Percentiles rank a stretch among this genome's conserved stretches.
Evolutionary conservation across 2,888 invertebrate species (phyloP).

Genomic region (Carterocephalus palaemon): DNA sequence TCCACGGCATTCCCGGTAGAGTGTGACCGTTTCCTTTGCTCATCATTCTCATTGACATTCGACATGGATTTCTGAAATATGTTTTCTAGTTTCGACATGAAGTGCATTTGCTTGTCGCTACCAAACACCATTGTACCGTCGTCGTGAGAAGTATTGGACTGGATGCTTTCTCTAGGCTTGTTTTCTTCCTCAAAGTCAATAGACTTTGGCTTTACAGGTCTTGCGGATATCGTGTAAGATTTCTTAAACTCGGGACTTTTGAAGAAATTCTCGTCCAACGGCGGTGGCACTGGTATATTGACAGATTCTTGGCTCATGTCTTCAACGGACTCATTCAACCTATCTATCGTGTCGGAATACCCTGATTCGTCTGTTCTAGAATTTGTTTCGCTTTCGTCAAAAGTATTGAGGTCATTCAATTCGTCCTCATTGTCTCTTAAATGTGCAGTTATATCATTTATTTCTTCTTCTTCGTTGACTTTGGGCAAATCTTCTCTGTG

Average conservation of each 20-base stretch:
- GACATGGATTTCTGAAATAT: constrained; percentile 61
- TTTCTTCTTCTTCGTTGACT: constrained; percentile 63
- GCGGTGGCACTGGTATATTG: constrained; percentile 64
- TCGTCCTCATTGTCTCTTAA: constrained; percentile 25
- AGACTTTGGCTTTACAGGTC: constrained; percentile 32
- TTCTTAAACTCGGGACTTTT: constrained; percentile 41
- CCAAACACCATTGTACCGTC: constrained; percentile 44
- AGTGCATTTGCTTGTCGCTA: constrained; percentile 49
- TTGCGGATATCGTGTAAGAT: constrained; percentile 42
- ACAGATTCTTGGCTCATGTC: constrained; percentile 45
- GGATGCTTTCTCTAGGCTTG: constrained; percentile 38
- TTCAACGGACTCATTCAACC: constrained; percentile 53
- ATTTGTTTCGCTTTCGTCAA: constrained; percentile 63
- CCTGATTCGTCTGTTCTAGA: constrained; percentile 71
- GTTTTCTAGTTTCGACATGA: constrained; percentile 66
- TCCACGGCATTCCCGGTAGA: constrained; percentile 59
- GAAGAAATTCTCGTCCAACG: constrained; percentile 60
- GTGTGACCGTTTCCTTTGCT: constrained; percentile 55
- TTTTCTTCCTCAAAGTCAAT: constrained; percentile 34
- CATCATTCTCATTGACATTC: constrained; percentile 45
- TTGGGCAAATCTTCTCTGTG: constrained; percentile 76
- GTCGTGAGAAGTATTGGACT: constrained; percentile 41
- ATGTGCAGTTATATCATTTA: constrained; percentile 37
- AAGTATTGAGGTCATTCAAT: constrained; percentile 46
- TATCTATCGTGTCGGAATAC: constrained; percentile 68